These are phyloP conservation scores for Cygnus atratus DNA, from an alignment of 2,113 vertebrate species.

Conservation along the genomic window DNA sequence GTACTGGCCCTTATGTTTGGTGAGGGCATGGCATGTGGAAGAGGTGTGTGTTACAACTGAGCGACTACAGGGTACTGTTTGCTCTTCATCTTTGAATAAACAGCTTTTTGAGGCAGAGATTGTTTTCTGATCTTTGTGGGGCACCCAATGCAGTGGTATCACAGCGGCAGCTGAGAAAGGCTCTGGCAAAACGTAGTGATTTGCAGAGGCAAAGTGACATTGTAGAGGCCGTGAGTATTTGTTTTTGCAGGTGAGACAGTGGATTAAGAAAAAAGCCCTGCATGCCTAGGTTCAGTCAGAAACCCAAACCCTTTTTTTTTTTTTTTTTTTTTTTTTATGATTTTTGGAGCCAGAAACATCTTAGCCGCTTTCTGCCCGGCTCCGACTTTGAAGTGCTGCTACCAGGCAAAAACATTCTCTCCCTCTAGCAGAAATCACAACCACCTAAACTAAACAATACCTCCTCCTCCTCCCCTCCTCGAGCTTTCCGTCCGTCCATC, in stretches of 20 bases:
- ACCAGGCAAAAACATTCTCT: not conserved
- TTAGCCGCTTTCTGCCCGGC: not conserved
- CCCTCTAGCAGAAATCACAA: not conserved
- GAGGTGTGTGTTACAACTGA: not conserved
- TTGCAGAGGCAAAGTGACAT: not conserved
- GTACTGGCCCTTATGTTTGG: accelerated
- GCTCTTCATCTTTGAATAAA: not conserved
- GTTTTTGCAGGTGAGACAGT: not conserved
- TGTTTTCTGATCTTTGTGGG: not conserved
- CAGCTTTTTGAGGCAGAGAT: not conserved
- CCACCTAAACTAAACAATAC: not conserved
- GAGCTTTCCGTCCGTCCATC: not conserved
- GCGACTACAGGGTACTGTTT: not conserved
- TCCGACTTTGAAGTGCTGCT: not conserved
- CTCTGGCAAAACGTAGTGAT: not conserved
- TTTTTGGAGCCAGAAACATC: not conserved
- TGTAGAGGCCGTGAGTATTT: not conserved
- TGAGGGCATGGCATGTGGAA: not conserved
- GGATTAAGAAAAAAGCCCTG: not conserved
- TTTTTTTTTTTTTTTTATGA: no score
- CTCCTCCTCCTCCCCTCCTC: not conserved
- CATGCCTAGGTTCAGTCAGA: not conserved
- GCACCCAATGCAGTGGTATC: not conserved
- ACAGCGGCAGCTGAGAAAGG: not conserved
- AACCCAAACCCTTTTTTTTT: not conserved